phyloP scores from a whole-genome alignment of 2,797 vertebrate genomes.

The Discoglossus pictus region DNA sequence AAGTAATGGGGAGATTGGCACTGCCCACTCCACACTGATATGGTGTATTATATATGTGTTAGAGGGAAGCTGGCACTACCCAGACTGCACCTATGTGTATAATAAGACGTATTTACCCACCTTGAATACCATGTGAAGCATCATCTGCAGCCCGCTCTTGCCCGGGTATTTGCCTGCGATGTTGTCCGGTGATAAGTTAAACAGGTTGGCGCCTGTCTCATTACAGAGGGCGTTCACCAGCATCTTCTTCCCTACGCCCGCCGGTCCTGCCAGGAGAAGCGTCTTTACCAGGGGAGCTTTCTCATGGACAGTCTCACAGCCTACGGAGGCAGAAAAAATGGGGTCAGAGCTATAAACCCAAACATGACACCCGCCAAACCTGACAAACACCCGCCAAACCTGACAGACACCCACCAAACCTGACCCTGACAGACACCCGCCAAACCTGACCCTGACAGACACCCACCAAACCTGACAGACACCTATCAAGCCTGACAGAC shows the following conservation, averaged over 20 bases:
- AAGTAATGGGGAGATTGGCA: background rate
- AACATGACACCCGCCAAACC: no score
- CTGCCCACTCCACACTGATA: background rate
- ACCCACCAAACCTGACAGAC: no score
- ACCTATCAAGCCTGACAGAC: no score
- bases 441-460: no score
- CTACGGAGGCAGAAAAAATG: constrained; percentile 59
- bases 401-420: no score
- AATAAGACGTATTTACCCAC: constrained; percentile 51
- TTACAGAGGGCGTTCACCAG: constrained; percentile 83
- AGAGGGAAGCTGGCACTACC: no score
- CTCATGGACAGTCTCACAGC: constrained; percentile 77
- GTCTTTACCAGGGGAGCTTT: constrained; percentile 77
- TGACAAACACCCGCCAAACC: no score
- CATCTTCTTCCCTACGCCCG: constrained; percentile 83
- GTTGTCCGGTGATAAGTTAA: constrained; percentile 73
- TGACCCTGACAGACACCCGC: no score
- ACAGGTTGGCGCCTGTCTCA: constrained; percentile 84
- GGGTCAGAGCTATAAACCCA: background rate
- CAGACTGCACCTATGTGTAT: background rate
- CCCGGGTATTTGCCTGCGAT: constrained; percentile 75
- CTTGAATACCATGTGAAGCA: constrained; percentile 81
- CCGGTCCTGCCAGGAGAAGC: constrained; percentile 74
- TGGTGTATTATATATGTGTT: background rate
- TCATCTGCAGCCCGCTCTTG: constrained; percentile 67